Conservation (phyloP, 2,888 invertebrate species). For the Prosapia bicincta region DNA sequence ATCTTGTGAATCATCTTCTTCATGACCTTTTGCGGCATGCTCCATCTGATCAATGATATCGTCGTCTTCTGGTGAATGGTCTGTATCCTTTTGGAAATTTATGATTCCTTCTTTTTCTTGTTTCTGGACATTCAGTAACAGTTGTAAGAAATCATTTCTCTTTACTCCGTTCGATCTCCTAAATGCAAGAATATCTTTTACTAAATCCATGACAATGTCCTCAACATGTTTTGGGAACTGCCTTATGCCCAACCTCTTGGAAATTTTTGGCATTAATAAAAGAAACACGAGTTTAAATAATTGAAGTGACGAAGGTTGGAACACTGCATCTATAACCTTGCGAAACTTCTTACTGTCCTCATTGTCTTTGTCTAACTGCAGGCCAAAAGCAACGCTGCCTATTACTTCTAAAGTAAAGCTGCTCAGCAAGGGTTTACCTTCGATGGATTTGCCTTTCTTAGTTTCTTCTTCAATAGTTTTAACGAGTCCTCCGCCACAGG, state of each 20-base stretch:
- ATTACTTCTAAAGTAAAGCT: constrained; percentile 32
- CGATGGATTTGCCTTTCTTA: neutral
- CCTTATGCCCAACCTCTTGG: neutral
- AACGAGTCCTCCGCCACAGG: constrained; percentile 39
- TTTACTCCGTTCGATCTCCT: constrained; percentile 29
- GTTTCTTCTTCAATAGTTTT: constrained; percentile 30
- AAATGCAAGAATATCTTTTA: constrained; percentile 28
- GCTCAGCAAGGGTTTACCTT: constrained; percentile 8
- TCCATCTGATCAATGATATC: neutral
- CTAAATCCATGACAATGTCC: constrained; percentile 25
- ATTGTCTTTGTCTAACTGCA: constrained; percentile 9
- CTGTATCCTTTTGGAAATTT: neutral
- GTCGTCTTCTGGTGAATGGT: neutral
- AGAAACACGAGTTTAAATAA: neutral
- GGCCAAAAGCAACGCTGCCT: constrained; percentile 30
- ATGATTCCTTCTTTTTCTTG: constrained; percentile 9
- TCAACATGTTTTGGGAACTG: constrained; percentile 7
- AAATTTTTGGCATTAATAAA: neutral
- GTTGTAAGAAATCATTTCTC: constrained; percentile 35
- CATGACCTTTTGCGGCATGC: neutral
- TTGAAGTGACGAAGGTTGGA: neutral
- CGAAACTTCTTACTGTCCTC: neutral
- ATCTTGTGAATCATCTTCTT: neutral
- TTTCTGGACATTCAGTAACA: constrained; percentile 28
- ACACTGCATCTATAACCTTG: neutral